Percentiles rank a stretch among this genome's conserved stretches.
Conservation (phyloP, 2,113 vertebrate genomes). For the Tenebrosternarchus preto region DNA sequence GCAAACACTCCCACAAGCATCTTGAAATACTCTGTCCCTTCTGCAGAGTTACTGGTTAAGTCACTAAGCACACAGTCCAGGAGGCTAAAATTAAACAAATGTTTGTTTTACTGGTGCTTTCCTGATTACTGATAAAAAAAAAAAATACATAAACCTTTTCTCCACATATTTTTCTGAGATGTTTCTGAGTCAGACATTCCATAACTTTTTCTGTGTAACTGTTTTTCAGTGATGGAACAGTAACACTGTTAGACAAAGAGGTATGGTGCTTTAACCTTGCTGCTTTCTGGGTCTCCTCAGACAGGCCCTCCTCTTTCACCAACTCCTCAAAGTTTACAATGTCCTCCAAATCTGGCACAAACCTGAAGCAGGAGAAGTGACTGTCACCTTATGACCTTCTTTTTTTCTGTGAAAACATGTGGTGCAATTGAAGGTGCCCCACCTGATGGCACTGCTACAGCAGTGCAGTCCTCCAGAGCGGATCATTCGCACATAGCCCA, state of each 20-base stretch:
- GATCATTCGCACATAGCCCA: slow-evolving; percentile 99
- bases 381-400: too few species aligned
- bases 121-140: background rate
- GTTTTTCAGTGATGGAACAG: background rate
- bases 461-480: slow-evolving; percentile 97
- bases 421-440: slow-evolving; percentile 29
- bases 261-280: slow-evolving; percentile 79
- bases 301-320: slow-evolving; percentile 93
- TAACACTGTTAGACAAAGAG: background rate
- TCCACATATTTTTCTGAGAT: background rate
- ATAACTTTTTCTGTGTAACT: background rate
- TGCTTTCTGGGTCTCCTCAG: slow-evolving; percentile 90
- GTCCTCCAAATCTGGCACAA: slow-evolving; percentile 98
- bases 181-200: too few species aligned
- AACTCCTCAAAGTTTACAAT: slow-evolving; percentile 98
- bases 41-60: slow-evolving; percentile 92
- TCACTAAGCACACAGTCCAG: slow-evolving; percentile 90
- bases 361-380: slow-evolving; percentile 70
- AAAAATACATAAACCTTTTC: background rate
- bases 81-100: slow-evolving; percentile 58
- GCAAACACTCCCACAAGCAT: slow-evolving; percentile 97
- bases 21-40: slow-evolving; percentile 98
- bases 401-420: too few species aligned
- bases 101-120: background rate
- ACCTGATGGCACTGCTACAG: slow-evolving; percentile 98